These are phyloP conservation scores for Sminthurinus signatus DNA, from an alignment of 1,140 invertebrate genomes.

Conservation along the genomic window DNA sequence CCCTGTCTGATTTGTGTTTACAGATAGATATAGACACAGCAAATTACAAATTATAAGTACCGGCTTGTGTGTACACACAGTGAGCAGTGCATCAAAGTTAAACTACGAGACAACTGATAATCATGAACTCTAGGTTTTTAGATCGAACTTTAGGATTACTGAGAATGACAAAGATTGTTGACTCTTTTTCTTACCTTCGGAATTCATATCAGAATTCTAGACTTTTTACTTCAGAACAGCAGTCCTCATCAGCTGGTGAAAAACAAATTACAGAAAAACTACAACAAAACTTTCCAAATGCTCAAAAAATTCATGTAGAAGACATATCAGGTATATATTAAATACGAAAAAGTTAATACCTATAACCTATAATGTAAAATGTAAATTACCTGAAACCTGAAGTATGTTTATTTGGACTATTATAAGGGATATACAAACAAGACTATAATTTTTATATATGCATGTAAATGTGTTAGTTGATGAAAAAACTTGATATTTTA, in stretches of 20 bases:
- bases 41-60: too few relatives aligned
- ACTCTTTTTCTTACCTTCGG: neutral
- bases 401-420: neutral
- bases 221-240: neutral
- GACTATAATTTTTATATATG: neutral
- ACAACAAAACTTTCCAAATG: constrained; percentile 54
- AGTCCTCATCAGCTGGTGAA: constrained; percentile 19
- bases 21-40: too few relatives aligned
- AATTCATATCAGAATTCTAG: neutral
- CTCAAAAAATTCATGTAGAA: constrained; percentile 59
- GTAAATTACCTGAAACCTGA: neutral
- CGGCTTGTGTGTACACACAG: too few relatives aligned
- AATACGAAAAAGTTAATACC: neutral
- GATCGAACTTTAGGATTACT: neutral
- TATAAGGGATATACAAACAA: too few relatives aligned
- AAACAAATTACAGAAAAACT: constrained; percentile 20
- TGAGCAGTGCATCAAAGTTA: too few relatives aligned
- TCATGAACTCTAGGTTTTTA: neutral
- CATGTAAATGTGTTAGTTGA: constrained; percentile 22
- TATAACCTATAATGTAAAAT: neutral
- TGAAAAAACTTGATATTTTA: constrained; percentile 11
- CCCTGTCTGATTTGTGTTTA: too few relatives aligned
- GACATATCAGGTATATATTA: constrained; percentile 58
- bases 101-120: too few relatives aligned
- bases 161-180: too few relatives aligned